Conservation (phyloP, 2,888 invertebrate species). For the Hyalella azteca region DNA sequence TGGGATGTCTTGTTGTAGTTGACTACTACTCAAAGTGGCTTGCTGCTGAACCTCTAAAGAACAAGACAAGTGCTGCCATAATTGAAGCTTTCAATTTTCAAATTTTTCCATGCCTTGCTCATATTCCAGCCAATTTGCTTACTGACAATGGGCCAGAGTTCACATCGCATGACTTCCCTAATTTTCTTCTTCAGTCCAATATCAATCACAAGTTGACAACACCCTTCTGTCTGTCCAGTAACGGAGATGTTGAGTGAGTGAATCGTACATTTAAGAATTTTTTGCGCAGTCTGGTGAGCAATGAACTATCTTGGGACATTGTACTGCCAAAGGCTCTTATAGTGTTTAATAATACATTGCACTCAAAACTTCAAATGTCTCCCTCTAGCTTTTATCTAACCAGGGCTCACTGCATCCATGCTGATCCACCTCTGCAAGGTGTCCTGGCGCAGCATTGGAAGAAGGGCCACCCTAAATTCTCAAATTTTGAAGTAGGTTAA, state of each 20-base stretch:
- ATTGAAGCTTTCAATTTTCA: not conserved
- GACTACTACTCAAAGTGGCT: not conserved
- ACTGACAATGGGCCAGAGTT: too few relatives aligned
- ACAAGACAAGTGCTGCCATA: not conserved
- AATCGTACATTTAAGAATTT: constrained; percentile 1
- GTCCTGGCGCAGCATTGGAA: too few relatives aligned
- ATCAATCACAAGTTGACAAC: not conserved
- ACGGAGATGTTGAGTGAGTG: not conserved
- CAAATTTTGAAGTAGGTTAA: not conserved
- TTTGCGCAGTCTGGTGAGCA: not conserved
- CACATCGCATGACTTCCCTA: not conserved
- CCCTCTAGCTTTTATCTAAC: not conserved
- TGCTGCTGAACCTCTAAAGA: not conserved
- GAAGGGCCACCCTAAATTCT: not conserved
- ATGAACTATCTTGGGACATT: not conserved
- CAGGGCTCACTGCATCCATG: not conserved
- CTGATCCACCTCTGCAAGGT: not conserved
- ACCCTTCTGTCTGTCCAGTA: not conserved
- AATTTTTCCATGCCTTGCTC: not conserved
- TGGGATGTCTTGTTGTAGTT: not conserved
- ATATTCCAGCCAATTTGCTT: not conserved
- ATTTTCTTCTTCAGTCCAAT: not conserved
- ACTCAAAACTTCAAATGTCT: not conserved
- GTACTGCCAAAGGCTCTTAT: not conserved
- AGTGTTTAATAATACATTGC: not conserved